Evolutionary conservation across 2,797 vertebrate genomes (phyloP), one percentile per base, ranked within the genome.

Genomic region (Pseudomugil tenellus): DNA sequence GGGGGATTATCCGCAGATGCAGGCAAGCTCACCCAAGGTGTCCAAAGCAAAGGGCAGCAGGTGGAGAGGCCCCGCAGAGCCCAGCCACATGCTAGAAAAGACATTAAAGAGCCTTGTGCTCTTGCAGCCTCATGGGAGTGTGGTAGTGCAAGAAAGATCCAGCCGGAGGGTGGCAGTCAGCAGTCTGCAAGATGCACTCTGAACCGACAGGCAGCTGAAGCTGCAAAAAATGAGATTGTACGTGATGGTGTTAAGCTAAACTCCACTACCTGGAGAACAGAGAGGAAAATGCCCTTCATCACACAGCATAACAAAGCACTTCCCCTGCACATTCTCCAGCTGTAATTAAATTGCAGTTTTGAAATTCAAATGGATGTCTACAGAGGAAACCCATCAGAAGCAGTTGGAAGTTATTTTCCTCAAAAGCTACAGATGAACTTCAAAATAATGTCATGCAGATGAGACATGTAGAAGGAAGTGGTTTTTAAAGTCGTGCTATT

Each of bases 1-100:
- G 72, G 2, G 0, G 88, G 92, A 89, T 86, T 91, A 77, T 83
- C 58, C 48, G 56, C 58, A 66, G 92, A 84, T 65, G 91, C 92
- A 83, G 62, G 66, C 57, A 89, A 81, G 17, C 80, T 63, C 55
- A 72, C 35, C 70, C 83, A 74, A 53, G 67, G 72, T 61, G 73
- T 72, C 76, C 85, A 80, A 73, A 77, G 78, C 80, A 81, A 68
- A 58, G 72, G 84, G 41, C 89, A 87, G 54, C 31, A 68, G 52
- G 67, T 74, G 1, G 89, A 87, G 37, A 90, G 59, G 53, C 70
- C 81, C 61, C 81, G 58, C 19, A 16, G 72, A 90, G 0, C 87
- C 79, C 48, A 85, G 74, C 65, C 67, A 43, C 46, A 71, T 81
- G 57, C 87, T 91, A 81, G 90, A 85, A 82, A 92, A 91, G 5